These are phyloP conservation scores for Tadarida brasiliensis DNA, from an alignment of 2,797 vertebrate species.

Conservation along the genomic window DNA sequence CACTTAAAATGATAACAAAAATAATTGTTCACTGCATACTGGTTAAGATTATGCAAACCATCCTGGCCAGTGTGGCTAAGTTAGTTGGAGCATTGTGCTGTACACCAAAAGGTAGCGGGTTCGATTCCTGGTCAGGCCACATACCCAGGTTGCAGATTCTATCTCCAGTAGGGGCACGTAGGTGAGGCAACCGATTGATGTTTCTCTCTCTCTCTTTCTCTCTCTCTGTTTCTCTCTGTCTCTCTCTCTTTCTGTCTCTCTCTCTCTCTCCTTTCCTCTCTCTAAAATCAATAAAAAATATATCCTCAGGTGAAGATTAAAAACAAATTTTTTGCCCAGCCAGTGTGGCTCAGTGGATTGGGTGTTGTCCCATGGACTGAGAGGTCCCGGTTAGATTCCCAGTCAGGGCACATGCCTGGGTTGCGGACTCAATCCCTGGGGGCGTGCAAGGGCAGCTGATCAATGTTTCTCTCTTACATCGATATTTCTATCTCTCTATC, in stretches of 20 bases:
- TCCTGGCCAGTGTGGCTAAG: not conserved
- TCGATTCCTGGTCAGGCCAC: not conserved
- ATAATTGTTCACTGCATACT: not conserved
- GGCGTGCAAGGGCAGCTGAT: no score
- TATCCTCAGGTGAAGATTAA: not conserved
- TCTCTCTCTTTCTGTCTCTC: no score
- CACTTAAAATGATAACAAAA: conserved; percentile 46
- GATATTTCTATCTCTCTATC: no score
- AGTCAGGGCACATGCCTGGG: no score
- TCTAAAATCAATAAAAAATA: not conserved
- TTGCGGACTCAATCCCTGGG: no score
- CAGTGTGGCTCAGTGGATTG: no score
- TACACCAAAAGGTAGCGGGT: not conserved
- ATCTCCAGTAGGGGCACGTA: not conserved
- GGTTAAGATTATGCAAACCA: not conserved
- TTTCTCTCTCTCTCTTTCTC: not conserved
- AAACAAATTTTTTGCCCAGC: not conserved
- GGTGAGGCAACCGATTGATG: not conserved
- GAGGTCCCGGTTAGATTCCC: no score
- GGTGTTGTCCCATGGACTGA: no score
- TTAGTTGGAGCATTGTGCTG: not conserved
- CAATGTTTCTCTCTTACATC: no score
- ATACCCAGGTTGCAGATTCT: not conserved
- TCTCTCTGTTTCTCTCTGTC: not conserved
- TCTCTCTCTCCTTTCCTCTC: not conserved